Conservation (phyloP, 2,797 vertebrate species). For the Clangula hyemalis region DNA sequence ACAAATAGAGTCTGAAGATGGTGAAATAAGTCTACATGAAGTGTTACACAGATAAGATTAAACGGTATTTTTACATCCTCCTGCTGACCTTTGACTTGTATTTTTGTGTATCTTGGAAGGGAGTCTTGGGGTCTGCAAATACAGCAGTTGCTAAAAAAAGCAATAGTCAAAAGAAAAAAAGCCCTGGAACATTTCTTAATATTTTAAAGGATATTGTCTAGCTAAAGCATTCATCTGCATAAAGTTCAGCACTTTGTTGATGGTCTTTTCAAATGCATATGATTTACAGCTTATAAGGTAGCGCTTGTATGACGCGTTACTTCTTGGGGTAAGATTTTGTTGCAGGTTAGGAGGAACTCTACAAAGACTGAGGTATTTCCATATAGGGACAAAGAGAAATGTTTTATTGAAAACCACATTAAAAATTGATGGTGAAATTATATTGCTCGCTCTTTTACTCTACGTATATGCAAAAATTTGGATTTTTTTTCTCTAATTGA, state of each 20-base stretch:
- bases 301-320: background rate
- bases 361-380: background rate
- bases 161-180: conserved; percentile 54
- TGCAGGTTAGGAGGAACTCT: background rate
- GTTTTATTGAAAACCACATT: background rate
- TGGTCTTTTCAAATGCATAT: background rate
- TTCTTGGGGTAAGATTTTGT: background rate
- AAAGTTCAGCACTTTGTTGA: background rate
- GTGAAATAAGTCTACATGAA: conserved; percentile 59
- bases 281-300: background rate
- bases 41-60: conserved; percentile 75
- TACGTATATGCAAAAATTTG: background rate
- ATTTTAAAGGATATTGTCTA: background rate
- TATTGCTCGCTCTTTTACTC: background rate
- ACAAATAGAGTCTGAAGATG: conserved; percentile 46
- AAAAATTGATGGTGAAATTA: background rate
- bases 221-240: background rate
- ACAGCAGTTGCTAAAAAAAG: conserved; percentile 54
- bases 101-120: conserved; percentile 73
- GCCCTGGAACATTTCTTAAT: background rate
- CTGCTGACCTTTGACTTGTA: conserved; percentile 73
- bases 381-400: fast-evolving
- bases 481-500: background rate
- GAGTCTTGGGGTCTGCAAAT: conserved; percentile 66
- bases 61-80: conserved; percentile 76